Evolutionary conservation across 2,888 invertebrate species (phyloP).

Genomic region (Sussaba pulchella): DNA sequence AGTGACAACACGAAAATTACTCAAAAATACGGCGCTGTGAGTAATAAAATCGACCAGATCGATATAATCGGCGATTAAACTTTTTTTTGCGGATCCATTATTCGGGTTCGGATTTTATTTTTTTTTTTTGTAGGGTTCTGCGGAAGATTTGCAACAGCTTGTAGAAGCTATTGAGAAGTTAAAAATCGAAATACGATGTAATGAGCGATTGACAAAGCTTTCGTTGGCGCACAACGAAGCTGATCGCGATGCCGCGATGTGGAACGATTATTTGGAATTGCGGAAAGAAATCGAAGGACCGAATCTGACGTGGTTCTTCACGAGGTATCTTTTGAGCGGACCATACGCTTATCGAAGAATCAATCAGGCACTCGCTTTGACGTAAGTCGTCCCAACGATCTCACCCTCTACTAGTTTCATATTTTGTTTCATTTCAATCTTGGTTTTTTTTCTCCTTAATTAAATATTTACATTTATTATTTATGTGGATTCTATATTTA

Average conservation of each 20-base stretch:
- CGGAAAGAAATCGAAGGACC: slow-evolving; percentile 76
- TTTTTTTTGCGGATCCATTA: neutral
- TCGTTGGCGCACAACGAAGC: slow-evolving; percentile 79
- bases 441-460: neutral
- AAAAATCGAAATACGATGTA: slow-evolving; percentile 96
- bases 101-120: neutral
- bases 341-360: slow-evolving; percentile 94
- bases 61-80: neutral
- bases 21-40: slow-evolving; percentile 88
- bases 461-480: neutral
- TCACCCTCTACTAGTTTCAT: no score
- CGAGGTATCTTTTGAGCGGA: slow-evolving; percentile 95
- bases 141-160: slow-evolving; percentile 89
- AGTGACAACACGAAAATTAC: slow-evolving; percentile 88
- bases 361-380: slow-evolving; percentile 88
- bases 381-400: slow-evolving; percentile 84
- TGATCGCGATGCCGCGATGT: slow-evolving; percentile 87
- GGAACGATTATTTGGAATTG: slow-evolving; percentile 89
- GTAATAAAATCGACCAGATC: slow-evolving; percentile 63
- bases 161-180: slow-evolving; percentile 92
- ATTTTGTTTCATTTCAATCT: neutral
- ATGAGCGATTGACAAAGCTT: slow-evolving; percentile 90
- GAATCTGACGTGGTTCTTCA: slow-evolving; percentile 87
- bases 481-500: neutral
- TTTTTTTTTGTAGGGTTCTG: slow-evolving; percentile 85